Evolutionary conservation across 2,797 vertebrate species (phyloP).

Genomic region (Lindbergichthys nudifrons): DNA sequence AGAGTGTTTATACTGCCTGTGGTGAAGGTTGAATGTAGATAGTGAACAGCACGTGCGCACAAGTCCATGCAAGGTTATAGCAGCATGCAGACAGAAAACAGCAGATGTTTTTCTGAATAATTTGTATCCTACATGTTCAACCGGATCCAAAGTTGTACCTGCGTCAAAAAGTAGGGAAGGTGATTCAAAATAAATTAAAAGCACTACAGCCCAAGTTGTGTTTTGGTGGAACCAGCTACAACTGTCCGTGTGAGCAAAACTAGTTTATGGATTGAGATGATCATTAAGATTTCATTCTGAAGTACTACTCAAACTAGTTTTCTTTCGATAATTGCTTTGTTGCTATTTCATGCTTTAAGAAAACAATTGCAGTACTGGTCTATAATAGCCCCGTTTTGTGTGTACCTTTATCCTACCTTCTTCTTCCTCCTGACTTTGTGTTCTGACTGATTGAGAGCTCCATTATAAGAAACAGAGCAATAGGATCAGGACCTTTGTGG

Average conservation of each 20-base stretch:
- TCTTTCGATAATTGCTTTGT: no score
- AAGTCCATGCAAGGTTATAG: background rate
- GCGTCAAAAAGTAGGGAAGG: background rate
- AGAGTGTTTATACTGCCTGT: background rate
- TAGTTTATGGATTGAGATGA: no score
- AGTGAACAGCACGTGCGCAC: background rate
- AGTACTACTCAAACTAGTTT: no score
- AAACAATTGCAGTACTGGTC: no score
- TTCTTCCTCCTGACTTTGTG: no score
- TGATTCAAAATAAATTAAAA: background rate
- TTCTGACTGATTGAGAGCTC: background rate
- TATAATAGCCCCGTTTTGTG: no score
- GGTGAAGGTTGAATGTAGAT: background rate
- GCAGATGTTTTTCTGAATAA: background rate
- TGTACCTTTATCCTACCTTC: no score
- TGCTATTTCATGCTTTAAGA: no score
- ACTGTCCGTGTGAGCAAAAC: background rate
- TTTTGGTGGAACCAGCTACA: background rate
- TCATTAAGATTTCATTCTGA: no score
- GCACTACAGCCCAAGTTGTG: background rate
- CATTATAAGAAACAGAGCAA: background rate
- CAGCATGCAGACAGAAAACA: background rate
- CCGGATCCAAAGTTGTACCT: no score
- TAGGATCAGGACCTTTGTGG: constrained; percentile 23
- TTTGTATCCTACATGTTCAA: background rate